Evolutionary conservation across 2,888 invertebrate species (phyloP).

Genomic region (Dione vanillae): DNA sequence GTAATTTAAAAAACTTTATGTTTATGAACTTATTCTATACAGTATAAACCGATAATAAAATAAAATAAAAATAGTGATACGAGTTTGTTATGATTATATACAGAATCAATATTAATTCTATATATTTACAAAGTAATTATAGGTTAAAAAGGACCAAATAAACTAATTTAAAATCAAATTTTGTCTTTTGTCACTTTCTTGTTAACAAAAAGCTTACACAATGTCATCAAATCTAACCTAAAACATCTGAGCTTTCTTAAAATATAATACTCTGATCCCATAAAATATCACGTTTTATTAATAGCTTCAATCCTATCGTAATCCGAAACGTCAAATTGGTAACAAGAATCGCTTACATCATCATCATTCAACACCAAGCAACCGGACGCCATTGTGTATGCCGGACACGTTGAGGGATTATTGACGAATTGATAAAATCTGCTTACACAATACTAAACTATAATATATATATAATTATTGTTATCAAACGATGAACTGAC

Average conservation of each 20-base stretch:
- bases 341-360: constrained; percentile 8
- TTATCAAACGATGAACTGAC: neutral
- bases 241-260: neutral
- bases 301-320: constrained; percentile 19
- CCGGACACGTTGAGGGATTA: constrained; percentile 28
- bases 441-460: constrained; percentile 10
- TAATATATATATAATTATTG: neutral
- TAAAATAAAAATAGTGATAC: no score
- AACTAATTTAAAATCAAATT: no score
- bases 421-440: constrained; percentile 31
- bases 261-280: neutral
- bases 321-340: constrained; percentile 19
- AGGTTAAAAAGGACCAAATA: no score
- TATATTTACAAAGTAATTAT: no score
- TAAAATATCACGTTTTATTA: constrained; percentile 27
- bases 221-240: neutral
- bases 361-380: constrained; percentile 18
- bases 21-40: no score
- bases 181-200: no score
- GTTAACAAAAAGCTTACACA: neutral
- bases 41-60: no score
- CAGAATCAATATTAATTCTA: no score
- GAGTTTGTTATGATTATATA: no score
- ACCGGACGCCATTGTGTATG: constrained; percentile 27
- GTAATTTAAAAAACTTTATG: no score